Evolutionary conservation across 2,888 invertebrate species (phyloP), one percentile per base, ranked within the genome.

Genomic region (Silvanus unidentatus): DNA sequence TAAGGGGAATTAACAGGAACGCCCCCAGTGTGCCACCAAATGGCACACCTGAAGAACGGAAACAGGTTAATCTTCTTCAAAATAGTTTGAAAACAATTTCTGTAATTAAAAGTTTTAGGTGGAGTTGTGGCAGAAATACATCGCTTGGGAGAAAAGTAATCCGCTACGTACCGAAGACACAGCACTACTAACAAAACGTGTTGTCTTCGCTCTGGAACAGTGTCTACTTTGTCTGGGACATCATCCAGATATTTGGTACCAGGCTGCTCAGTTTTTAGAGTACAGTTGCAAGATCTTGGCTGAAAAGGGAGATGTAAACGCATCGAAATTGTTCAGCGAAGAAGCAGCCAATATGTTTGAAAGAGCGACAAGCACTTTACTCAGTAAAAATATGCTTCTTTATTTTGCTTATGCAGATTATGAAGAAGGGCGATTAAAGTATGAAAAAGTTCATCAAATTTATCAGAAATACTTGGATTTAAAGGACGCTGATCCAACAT

Each of bases 361-460:
- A 68, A 77, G 97, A 27, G 97, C 98, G 0, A 95, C 94, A 1
- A 84, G 80, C 43, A 87, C 92, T 0, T 80, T 96, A 0, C 77
- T 99, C 44, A 90, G 89, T 48, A 88, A 88, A 50, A 97, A 94
- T 66, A 90, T 94, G 71, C 73, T 99, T 39, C 71, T 99, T 13
- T 96, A 98, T 71, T 99, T 99, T 74, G 96, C 98, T 0, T 97
- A 96, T 66, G 96, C 98, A 0, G 99, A 99, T 73, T 99, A 97
- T 64, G 98, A 99, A 71, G 99, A 99, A 75, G 89, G 94, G 36
- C 77, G 97, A 29, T 81, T 96, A 68, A 95, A 96, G 67, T 95
- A 94, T 67, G 94, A 96, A 53, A 96, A 95, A 78, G 97, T 88
- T 9, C 96, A 97, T 71, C 86, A 87, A 65, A 96, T 99, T 60